phyloP scores from a whole-genome alignment of 1,140 invertebrate species.

The Drosophila littoralis region DNA sequence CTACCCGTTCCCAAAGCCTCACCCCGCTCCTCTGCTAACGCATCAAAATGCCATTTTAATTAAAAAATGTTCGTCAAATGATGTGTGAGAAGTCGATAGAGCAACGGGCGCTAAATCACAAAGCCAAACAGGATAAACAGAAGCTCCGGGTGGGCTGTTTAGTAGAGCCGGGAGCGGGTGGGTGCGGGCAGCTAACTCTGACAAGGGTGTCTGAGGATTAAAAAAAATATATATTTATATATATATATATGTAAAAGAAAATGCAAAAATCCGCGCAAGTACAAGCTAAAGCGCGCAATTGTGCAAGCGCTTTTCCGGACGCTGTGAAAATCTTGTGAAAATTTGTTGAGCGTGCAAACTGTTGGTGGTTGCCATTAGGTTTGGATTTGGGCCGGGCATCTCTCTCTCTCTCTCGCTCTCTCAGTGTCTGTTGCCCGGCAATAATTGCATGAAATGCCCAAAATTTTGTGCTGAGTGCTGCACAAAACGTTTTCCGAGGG shows the following conservation, averaged over 20 bases:
- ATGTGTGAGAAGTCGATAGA: slow-evolving; percentile 81
- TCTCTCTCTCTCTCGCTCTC: neutral
- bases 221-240: slow-evolving; percentile 4
- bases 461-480: slow-evolving; percentile 72
- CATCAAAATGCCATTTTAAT: slow-evolving; percentile 78
- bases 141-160: neutral
- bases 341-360: slow-evolving; percentile 81
- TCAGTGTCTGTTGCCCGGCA: slow-evolving; percentile 44
- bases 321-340: slow-evolving; percentile 75
- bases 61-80: slow-evolving; percentile 68
- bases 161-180: neutral
- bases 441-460: slow-evolving; percentile 79
- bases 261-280: slow-evolving; percentile 52
- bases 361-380: slow-evolving; percentile 33
- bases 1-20: neutral
- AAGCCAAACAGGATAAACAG: slow-evolving; percentile 67
- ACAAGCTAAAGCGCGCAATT: slow-evolving; percentile 44
- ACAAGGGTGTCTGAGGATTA: slow-evolving; percentile 51
- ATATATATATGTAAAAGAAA: slow-evolving; percentile 4
- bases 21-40: neutral
- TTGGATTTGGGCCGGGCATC: slow-evolving; percentile 22
- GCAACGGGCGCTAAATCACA: slow-evolving; percentile 68
- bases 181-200: slow-evolving; percentile 4
- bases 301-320: slow-evolving; percentile 51
- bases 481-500: slow-evolving; percentile 50